A percentile compares a stretch with the other conserved stretches of the same genome.
Conservation (phyloP, 2,797 vertebrate species). For the Pangasius krempfi region DNA sequence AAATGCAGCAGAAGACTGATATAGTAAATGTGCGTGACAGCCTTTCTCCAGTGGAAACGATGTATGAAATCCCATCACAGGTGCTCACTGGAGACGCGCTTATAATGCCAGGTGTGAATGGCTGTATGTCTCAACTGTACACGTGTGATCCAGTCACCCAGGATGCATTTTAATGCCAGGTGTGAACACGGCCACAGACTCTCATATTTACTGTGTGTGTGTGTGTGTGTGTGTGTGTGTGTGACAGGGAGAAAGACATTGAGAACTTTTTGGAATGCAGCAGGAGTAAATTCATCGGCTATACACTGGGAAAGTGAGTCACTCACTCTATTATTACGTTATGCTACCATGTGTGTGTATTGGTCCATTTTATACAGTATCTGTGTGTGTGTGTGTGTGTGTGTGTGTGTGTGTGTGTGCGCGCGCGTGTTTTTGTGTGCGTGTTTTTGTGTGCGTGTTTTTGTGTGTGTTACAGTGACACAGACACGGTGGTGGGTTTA, state of each 20-base stretch:
- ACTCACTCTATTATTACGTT: background rate
- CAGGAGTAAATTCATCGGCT: constrained; percentile 98
- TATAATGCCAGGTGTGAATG: background rate
- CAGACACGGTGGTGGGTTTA: constrained; percentile 93
- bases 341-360: background rate
- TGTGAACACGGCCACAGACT: background rate
- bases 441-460: constrained; percentile 24
- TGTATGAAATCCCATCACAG: background rate
- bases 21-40: background rate
- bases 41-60: background rate
- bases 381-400: background rate
- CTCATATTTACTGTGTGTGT: background rate
- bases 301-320: constrained; percentile 91
- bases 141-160: background rate
- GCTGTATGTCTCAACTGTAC: background rate
- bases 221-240: constrained; percentile 27
- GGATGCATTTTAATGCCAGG: background rate
- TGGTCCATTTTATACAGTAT: background rate
- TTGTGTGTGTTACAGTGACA: constrained; percentile 80
- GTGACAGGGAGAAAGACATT: constrained; percentile 93
- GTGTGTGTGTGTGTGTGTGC: constrained; percentile 16
- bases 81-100: background rate
- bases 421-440: constrained; percentile 13
- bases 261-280: constrained; percentile 97
- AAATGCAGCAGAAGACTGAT: background rate